phyloP scores from a whole-genome alignment of 2,797 vertebrate species.

The Pipistrellus kuhlii region DNA sequence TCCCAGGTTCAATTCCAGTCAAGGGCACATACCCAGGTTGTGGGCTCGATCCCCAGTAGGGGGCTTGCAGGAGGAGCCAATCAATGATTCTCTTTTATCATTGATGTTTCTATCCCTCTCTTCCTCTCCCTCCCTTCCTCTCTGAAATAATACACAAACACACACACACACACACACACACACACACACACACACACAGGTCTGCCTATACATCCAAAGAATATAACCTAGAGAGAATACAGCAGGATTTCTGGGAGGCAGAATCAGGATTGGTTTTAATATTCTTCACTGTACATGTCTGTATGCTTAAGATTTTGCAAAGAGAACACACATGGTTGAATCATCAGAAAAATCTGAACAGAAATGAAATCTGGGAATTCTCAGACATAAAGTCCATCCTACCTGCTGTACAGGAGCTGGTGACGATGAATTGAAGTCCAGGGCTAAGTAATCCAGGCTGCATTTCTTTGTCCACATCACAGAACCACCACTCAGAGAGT shows the following conservation, averaged over 20 bases:
- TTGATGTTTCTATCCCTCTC: too few relatives aligned
- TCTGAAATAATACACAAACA: too few relatives aligned
- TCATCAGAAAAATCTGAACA: constrained; percentile 23
- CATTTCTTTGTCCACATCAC: constrained; percentile 90
- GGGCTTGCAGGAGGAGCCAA: too few relatives aligned
- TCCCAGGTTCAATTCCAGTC: too few relatives aligned
- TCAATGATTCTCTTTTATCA: too few relatives aligned
- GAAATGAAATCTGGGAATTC: not conserved
- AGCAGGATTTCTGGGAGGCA: not conserved
- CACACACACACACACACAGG: too few relatives aligned
- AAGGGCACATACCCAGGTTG: too few relatives aligned
- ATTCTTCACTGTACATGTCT: not conserved
- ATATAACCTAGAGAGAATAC: not conserved
- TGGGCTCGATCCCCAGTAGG: too few relatives aligned
- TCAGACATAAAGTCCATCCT: constrained; percentile 69
- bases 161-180: too few relatives aligned
- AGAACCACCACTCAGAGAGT: constrained; percentile 86
- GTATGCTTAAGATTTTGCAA: not conserved
- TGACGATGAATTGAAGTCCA: constrained; percentile 96
- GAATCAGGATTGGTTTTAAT: constrained; percentile 1
- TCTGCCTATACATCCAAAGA: not conserved
- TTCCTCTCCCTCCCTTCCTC: too few relatives aligned
- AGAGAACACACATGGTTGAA: not conserved
- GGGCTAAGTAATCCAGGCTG: constrained; percentile 96
- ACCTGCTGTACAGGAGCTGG: constrained; percentile 97